phyloP scores from a whole-genome alignment of 2,888 invertebrate genomes.

The Lamellibrachia columna region DNA sequence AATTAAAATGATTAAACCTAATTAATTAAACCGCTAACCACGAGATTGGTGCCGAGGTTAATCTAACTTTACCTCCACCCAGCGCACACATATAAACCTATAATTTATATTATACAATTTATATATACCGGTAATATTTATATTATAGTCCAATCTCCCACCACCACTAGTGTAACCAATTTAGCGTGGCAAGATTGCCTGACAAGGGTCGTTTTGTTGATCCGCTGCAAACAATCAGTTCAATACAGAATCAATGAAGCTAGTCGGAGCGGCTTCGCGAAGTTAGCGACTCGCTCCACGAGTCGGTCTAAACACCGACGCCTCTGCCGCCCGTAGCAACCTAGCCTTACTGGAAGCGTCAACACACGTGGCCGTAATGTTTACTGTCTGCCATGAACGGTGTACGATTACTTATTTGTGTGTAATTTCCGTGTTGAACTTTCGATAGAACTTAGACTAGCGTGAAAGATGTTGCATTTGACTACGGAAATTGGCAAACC shows the following conservation, averaged over 20 bases:
- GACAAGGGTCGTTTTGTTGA: background rate
- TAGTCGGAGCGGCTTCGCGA: background rate
- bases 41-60: background rate
- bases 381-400: background rate
- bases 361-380: background rate
- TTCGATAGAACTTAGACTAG: background rate
- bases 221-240: background rate
- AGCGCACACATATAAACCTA: background rate
- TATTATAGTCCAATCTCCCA: background rate
- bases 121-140: too few species aligned
- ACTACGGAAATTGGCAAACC: background rate
- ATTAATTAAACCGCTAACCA: background rate
- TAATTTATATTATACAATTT: too few species aligned
- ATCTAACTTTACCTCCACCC: background rate
- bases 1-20: too few species aligned
- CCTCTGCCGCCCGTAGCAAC: background rate
- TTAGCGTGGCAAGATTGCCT: background rate
- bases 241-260: background rate
- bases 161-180: background rate
- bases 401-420: background rate
- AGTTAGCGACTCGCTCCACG: background rate
- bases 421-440: background rate
- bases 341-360: background rate
- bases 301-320: background rate
- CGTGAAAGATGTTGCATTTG: background rate